A percentile compares a stretch with the other conserved stretches of the same genome.
These are phyloP conservation scores for Trogon melanurus DNA, from an alignment of 2,113 vertebrate genomes.

Conservation along the genomic window DNA sequence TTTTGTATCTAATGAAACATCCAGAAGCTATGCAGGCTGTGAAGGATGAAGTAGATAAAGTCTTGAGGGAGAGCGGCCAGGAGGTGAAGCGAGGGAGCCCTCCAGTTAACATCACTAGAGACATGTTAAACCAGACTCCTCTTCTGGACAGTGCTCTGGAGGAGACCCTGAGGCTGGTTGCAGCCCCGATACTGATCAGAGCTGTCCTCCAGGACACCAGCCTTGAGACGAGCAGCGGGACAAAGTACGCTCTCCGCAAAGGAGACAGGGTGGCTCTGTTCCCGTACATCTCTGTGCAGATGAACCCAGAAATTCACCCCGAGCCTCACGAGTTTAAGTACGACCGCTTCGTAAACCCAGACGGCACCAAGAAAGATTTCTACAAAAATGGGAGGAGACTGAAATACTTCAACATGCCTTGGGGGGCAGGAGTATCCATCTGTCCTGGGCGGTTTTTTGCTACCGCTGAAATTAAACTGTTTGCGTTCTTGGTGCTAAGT, in stretches of 20 bases:
- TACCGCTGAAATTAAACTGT: constrained; percentile 88
- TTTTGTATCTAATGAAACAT: constrained; percentile 88
- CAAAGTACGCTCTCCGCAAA: constrained; percentile 74
- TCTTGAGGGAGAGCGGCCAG: constrained; percentile 74
- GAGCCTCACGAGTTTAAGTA: constrained; percentile 86
- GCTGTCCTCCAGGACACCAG: constrained; percentile 75
- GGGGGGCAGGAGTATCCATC: constrained; percentile 86
- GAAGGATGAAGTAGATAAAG: constrained; percentile 76
- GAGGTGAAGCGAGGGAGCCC: constrained; percentile 46
- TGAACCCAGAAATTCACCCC: constrained; percentile 87
- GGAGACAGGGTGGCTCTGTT: constrained; percentile 87
- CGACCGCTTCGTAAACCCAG: constrained; percentile 83
- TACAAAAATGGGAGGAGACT: constrained; percentile 85
- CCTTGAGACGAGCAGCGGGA: constrained; percentile 76
- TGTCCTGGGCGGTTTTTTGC: constrained; percentile 92
- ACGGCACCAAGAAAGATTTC: constrained; percentile 86
- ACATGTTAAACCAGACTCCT: constrained; percentile 76
- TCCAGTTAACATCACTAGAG: constrained; percentile 13
- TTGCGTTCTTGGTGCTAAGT: constrained; percentile 85
- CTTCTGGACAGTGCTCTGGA: constrained; percentile 89
- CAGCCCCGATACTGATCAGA: constrained; percentile 81
- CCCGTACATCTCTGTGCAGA: constrained; percentile 83
- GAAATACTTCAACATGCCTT: constrained; percentile 91
- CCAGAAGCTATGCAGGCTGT: constrained; percentile 88
- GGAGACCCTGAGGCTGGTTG: constrained; percentile 85